These are phyloP conservation scores for Papilio gigon DNA, from an alignment of 2,888 invertebrate genomes.

Conservation along the genomic window DNA sequence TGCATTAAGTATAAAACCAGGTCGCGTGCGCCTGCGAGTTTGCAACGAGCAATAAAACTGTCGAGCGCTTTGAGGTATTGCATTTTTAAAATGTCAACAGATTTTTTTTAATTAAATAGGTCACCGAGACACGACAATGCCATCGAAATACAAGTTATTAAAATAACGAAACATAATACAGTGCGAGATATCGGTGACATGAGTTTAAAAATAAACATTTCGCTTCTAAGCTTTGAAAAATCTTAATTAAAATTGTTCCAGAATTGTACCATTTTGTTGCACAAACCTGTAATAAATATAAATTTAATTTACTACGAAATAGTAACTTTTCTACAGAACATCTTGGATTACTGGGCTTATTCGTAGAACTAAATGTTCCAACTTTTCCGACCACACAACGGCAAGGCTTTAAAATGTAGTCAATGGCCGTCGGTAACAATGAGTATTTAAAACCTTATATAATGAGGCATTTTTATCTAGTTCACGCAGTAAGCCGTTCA, in stretches of 20 bases:
- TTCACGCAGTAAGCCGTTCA: not conserved
- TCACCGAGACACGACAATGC: constrained; percentile 7
- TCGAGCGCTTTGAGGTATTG: constrained; percentile 32
- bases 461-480: not conserved
- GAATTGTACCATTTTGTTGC: not conserved
- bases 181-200: not conserved
- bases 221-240: not conserved
- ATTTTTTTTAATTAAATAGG: constrained; percentile 35
- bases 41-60: constrained; percentile 35
- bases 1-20: constrained; percentile 12
- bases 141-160: constrained; percentile 1
- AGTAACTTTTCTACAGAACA: too few species aligned
- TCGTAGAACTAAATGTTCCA: too few species aligned
- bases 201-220: not conserved
- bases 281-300: not conserved
- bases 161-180: constrained; percentile 7
- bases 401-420: not conserved
- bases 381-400: too few species aligned
- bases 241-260: not conserved
- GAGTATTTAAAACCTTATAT: not conserved
- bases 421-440: not conserved
- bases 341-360: too few species aligned
- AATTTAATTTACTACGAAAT: too few species aligned
- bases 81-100: constrained; percentile 37
- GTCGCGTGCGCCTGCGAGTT: constrained; percentile 33